phyloP scores from a whole-genome alignment of 2,888 invertebrate genomes.

The Protula sp. region DNA sequence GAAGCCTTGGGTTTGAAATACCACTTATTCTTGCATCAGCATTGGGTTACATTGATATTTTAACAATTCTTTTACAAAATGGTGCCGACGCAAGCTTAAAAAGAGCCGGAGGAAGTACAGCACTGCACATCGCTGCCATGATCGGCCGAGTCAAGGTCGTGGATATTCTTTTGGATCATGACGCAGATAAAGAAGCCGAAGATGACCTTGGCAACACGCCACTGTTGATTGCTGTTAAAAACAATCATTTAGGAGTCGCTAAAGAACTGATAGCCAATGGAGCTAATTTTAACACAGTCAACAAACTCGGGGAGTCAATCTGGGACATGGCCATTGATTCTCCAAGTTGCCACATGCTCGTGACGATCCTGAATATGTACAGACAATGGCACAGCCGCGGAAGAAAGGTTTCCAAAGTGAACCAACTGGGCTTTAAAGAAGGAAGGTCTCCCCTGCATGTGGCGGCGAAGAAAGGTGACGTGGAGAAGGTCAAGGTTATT shows the following conservation, averaged over 20 bases:
- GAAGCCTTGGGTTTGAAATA: constrained; percentile 42
- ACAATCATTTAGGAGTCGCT: constrained; percentile 32
- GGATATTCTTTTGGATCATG: constrained; percentile 22
- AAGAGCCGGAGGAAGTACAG: constrained; percentile 43
- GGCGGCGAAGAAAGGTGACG: constrained; percentile 30
- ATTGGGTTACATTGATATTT: constrained; percentile 35
- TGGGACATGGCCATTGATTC: constrained; percentile 36
- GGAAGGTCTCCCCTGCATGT: constrained; percentile 32
- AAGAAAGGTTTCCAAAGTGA: no score
- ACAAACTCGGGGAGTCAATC: constrained; percentile 39
- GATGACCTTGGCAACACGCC: constrained; percentile 44
- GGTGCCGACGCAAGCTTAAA: constrained; percentile 37
- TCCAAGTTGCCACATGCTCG: background rate
- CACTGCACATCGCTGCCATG: constrained; percentile 51
- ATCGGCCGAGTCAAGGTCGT: constrained; percentile 44
- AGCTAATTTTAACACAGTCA: constrained; percentile 34
- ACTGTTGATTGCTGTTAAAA: constrained; percentile 39
- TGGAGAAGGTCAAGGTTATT: constrained; percentile 34
- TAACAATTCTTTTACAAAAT: constrained; percentile 29
- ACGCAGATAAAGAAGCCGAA: constrained; percentile 31
- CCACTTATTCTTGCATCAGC: constrained; percentile 47
- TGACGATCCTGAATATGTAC: background rate
- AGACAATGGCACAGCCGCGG: background rate
- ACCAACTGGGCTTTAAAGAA: constrained; percentile 7
- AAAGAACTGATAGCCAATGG: constrained; percentile 31